Evolutionary conservation across 2,113 vertebrate species (phyloP), one percentile per base, ranked within the genome.

Genomic region (Hypomesus transpacificus): DNA sequence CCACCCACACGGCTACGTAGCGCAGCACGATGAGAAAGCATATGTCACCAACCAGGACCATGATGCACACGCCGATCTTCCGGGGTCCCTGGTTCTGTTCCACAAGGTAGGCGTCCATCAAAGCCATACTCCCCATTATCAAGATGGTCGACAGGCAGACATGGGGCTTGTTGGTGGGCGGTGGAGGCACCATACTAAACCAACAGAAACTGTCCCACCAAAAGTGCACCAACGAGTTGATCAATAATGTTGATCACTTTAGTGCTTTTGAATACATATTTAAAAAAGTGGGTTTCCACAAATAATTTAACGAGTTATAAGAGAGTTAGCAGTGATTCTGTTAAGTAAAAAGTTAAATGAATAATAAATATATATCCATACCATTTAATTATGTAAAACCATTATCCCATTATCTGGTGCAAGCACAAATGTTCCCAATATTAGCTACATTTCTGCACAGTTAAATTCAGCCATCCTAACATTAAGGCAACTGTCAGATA

Each of bases 101-200:
- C 31, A 86, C 82, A 18, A 84, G 73, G 58, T 86, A 86, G 67
- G 77, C 75, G 31, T 86, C 82, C 65, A 86, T 71, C 11, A 86
- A 70, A 16, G 72, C 80, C 84, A 86, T 84, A 69, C 84, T 86
- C 39, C 80, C 69, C 75, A 86, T 73, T 56, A 86, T 86, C 5
- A 86, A 54, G 24, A 82, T 71, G 17, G 80, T 78, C 59, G 79
- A 86, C 60, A 86, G 77, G 71, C 84, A 84, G 20, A 82, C 75
- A 31, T 86, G 84, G 18, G 78, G 73, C 71, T 78, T 82, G 63
- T 82, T 85, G 18, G 75, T 61, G 1, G 80, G 80, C 20, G 77
- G 73, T 4, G 83, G 80, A 2, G 83, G 75, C 7, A 78, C 80
- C 83, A 85, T 85, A 6, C 50, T 84, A 71, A 61, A 53, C 20